These are phyloP conservation scores for Norana najaformis DNA, from an alignment of 2,888 invertebrate species.

Conservation along the genomic window DNA sequence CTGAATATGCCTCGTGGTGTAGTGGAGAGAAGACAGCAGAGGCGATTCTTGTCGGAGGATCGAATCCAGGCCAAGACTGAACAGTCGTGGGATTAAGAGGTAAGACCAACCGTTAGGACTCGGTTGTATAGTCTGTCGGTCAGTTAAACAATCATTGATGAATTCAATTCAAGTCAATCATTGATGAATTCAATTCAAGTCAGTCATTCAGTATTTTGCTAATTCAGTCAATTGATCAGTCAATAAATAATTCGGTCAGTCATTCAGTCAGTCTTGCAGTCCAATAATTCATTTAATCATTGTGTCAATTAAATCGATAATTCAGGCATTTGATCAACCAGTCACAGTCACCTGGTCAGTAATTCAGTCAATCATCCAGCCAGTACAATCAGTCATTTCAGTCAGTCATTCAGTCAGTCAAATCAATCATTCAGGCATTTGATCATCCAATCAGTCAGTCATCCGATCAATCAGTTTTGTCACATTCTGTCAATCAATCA, in stretches of 20 bases:
- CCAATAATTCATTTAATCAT: not conserved
- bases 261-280: not conserved
- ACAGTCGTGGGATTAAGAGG: not conserved
- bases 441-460: too few species aligned
- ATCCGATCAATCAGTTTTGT: not conserved
- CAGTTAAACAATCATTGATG: too few species aligned
- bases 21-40: constrained; percentile 69
- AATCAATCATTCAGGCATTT: too few species aligned
- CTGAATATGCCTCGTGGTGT: constrained; percentile 78
- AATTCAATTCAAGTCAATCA: too few species aligned
- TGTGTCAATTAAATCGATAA: not conserved
- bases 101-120: not conserved
- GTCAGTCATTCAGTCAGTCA: too few species aligned
- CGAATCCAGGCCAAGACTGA: not conserved
- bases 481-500: not conserved
- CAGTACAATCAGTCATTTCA: not conserved
- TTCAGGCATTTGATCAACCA: too few species aligned
- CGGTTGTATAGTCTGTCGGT: not conserved
- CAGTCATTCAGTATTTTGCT: not conserved
- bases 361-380: not conserved
- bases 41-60: constrained; percentile 66
- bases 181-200: too few species aligned
- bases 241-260: not conserved
- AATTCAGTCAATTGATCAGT: not conserved
- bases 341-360: too few species aligned